phyloP scores from a whole-genome alignment of 2,113 vertebrate genomes.

The Hyla sarda region DNA sequence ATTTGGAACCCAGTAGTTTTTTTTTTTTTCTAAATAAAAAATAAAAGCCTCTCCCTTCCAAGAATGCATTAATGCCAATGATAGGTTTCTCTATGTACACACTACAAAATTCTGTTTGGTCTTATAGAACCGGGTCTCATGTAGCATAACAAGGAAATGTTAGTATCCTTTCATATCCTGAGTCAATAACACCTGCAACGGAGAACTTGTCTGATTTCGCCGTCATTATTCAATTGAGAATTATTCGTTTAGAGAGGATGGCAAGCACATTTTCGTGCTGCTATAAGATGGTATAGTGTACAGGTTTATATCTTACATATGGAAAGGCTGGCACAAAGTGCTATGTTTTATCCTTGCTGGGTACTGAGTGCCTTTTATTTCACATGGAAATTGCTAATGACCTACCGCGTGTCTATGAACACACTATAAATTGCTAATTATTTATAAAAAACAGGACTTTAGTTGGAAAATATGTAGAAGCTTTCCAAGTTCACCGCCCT shows the following conservation, averaged over 20 bases:
- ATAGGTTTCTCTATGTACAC: neutral
- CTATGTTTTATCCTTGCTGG: slow-evolving; percentile 23
- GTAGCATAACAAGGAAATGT: neutral
- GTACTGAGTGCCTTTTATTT: slow-evolving; percentile 44
- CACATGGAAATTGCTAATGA: slow-evolving; percentile 46
- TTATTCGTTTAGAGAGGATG: neutral
- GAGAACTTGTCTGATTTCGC: neutral
- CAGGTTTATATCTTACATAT: slow-evolving; percentile 23
- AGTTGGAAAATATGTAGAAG: slow-evolving; percentile 58
- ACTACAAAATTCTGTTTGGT: neutral
- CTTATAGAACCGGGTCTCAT: neutral
- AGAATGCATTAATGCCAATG: neutral
- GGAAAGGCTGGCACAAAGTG: slow-evolving; percentile 39
- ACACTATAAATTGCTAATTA: slow-evolving; percentile 59
- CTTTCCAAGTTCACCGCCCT: slow-evolving; percentile 55
- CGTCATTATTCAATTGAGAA: neutral
- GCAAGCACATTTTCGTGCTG: slow-evolving; percentile 29
- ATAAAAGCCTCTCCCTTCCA: neutral
- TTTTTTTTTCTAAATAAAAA: neutral
- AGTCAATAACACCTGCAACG: neutral
- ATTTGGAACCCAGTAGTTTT: neutral
- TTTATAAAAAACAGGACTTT: slow-evolving; percentile 55
- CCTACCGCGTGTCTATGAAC: slow-evolving; percentile 40
- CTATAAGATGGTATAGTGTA: slow-evolving; percentile 10
- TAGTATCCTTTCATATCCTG: neutral